Percentiles rank a stretch among this genome's conserved stretches.
Conservation (phyloP, 30 jellyfish, hydroid and myxozoan species). For the Mastigias papua region DNA sequence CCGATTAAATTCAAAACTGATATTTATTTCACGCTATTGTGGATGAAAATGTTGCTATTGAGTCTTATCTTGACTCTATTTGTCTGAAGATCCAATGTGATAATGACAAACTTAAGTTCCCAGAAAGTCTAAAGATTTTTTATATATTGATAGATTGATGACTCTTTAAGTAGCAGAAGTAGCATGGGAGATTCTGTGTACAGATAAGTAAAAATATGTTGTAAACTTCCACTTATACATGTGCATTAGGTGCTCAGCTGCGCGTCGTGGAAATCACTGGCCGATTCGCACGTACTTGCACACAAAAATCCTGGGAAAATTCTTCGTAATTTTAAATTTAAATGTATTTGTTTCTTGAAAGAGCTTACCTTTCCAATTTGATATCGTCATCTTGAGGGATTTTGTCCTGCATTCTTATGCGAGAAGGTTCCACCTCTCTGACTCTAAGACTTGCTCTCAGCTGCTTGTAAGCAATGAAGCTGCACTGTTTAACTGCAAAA, state of each 20-base stretch:
- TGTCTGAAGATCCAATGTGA: no score
- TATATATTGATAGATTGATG: no score
- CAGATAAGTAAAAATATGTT: no score
- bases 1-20: no score
- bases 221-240: not conserved
- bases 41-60: no score
- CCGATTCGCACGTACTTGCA: conserved; percentile 23
- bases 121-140: no score
- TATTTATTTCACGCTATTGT: no score
- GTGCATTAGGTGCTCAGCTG: conserved; percentile 16
- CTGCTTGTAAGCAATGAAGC: conserved; percentile 13
- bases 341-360: not conserved
- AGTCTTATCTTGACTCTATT: no score
- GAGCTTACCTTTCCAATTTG: conserved; percentile 15
- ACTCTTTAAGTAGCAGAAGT: no score
- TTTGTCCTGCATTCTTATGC: conserved; percentile 11
- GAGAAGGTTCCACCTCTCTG: not conserved
- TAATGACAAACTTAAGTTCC: no score
- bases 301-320: conserved; percentile 22
- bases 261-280: conserved; percentile 58
- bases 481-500: conserved; percentile 21
- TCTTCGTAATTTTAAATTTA: not conserved
- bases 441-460: conserved; percentile 20
- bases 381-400: not conserved
- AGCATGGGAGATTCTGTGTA: no score